Evolutionary conservation across 2,888 invertebrate genomes (phyloP), one percentile per base, ranked within the genome.

Genomic region (Prostheceraeus crozeri): DNA sequence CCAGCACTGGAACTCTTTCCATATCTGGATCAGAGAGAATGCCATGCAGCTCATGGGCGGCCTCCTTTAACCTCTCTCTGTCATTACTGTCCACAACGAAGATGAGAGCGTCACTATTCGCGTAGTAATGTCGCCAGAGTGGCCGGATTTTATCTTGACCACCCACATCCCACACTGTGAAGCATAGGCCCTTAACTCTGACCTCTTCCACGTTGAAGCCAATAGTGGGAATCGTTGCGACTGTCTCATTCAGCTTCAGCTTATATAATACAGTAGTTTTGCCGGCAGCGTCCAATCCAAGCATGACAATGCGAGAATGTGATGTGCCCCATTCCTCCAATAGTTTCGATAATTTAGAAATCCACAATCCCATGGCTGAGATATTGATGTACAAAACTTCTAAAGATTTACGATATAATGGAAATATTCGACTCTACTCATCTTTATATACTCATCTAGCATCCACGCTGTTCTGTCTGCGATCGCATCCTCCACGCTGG

Each of bases 271-370:
- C 94, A 81, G 94, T 96, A 77, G 94, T 96, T 85, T 96, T 96
- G 83, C 96, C 96, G 82, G 94, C 96, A 76, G 94, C 94, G 83
- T 96, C 94, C 77, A 93, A 84, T 78, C 91, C 91, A 71, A 93
- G 90, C 94, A 96, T 96, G 81, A 96, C 83, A 84, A 96, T 94
- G n/a, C n/a, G n/a, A n/a, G n/a, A n/a, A n/a, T n/a, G n/a, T n/a
- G n/a, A n/a, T n/a, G n/a, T n/a, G n/a, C n/a, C n/a, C n/a, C n/a
- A n/a, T n/a, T n/a, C n/a, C n/a, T n/a, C 33, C 10, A 33, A 33
- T 10, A 33, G 33, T 11, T n/a, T 33, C 10, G 33, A 11, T n/a
- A 33, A n/a, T 33, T 33, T 33, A 11, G 33, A 33, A 33, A 33
- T 33, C 10, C 10, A 33, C n/a, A 33, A 33, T 11, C 33, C 33